phyloP scores from a whole-genome alignment of 2,888 invertebrate species.

The Mayetiola destructor region DNA sequence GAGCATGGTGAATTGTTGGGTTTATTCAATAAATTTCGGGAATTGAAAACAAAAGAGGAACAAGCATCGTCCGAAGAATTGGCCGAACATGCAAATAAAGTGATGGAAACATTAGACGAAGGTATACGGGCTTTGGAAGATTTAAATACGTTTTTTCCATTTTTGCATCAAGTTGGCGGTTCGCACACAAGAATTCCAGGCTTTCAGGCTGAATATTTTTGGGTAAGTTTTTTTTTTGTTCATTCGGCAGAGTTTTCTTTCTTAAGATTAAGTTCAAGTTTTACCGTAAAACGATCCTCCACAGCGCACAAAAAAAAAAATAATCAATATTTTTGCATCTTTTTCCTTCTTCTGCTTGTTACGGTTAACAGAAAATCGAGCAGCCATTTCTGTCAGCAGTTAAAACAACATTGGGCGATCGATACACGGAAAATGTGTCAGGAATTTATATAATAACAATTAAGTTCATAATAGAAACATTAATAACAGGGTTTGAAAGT shows the following conservation, averaged over 20 bases:
- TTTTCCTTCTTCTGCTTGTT: slow-evolving; percentile 14
- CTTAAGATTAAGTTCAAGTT: no score
- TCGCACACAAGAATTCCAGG: slow-evolving; percentile 71
- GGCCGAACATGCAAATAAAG: slow-evolving; percentile 73
- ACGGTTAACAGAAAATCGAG: slow-evolving; percentile 65
- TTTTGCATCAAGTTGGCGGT: slow-evolving; percentile 67
- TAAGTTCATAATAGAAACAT: slow-evolving; percentile 70
- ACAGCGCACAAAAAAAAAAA: no score
- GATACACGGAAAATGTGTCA: slow-evolving; percentile 80
- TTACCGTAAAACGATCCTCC: no score
- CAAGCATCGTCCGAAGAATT: slow-evolving; percentile 69
- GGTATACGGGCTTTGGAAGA: slow-evolving; percentile 76
- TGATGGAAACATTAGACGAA: slow-evolving; percentile 80
- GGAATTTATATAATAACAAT: slow-evolving; percentile 78
- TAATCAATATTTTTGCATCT: no score
- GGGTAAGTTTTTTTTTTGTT: slow-evolving; percentile 44
- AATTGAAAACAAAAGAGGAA: slow-evolving; percentile 63
- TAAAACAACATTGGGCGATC: slow-evolving; percentile 67
- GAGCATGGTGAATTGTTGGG: slow-evolving; percentile 63
- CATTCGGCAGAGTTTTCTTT: no score
- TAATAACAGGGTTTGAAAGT: slow-evolving; percentile 53
- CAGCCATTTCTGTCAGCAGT: slow-evolving; percentile 78
- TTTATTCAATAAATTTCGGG: slow-evolving; percentile 68
- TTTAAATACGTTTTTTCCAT: slow-evolving; percentile 69
- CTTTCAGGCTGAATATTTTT: slow-evolving; percentile 75